Base-by-base conservation (phyloP, 1,140 invertebrate genomes). In the Drosophila orena region DNA sequence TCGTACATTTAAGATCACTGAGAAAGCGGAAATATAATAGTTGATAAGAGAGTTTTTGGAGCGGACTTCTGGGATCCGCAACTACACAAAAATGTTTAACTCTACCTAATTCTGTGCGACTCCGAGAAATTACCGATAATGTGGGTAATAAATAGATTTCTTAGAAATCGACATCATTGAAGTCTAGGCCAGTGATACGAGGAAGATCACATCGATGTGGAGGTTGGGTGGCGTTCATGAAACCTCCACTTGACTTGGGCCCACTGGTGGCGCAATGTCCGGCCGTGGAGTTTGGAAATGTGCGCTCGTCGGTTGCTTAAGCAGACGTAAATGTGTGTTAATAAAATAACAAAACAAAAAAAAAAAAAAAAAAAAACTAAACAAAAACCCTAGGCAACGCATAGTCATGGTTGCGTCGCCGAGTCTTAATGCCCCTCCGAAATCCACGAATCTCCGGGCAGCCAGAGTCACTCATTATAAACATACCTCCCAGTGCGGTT, bases 321-420 rank as follows among this genome's bases (percentile, higher is more conserved):
- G 49, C 58, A 73, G 40, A 73, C 50, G 40, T 35, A 74, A 62
- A 55, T 55, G 47, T 73, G 56, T 75, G 71, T 75, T 75, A 75
- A 75, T 75, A 75, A 75, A 75, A 57, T 52, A 74, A 74, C 71
- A 74, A 57, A 27, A 6, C 0, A 27, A 30, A 30, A 8, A 2
- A 30, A 30, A 30, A 30, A 30, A 30, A 27, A 6, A 6, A 27
- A 30, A 30, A 8, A 2, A 30, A 30, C 30, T 3, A 30, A 30
- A 30, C 30, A 30, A 30, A 30, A 75, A 75, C 35, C 72, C 72
- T 52, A 62, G 71, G 71, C 70, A 74, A 74, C 71, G 71, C 72
- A 76, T 20, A 61, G 72, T 76, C 72, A 76, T 75, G 71, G 68
- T 66, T 86, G 81, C 81, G 74, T 22, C 27, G 44, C 38, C 12